Evolutionary conservation across 1,140 invertebrate species (phyloP).

Genomic region (Aphaenogaster floridana): DNA sequence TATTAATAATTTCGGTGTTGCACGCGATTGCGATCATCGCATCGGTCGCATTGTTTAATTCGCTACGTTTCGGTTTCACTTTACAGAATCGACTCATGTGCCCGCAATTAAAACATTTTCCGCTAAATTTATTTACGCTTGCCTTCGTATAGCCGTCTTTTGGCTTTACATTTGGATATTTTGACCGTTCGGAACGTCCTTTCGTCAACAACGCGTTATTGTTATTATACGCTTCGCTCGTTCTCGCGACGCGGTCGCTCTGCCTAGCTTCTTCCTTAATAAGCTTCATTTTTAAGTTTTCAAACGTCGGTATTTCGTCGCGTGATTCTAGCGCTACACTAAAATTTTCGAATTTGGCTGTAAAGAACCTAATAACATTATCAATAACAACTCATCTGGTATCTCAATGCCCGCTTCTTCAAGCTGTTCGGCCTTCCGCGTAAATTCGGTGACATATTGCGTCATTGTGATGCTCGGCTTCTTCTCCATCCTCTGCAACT

Average conservation of each 20-base stretch:
- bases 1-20: slow-evolving; percentile 44
- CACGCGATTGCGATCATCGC: slow-evolving; percentile 51
- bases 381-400: background rate
- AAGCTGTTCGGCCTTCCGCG: background rate
- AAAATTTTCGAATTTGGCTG: slow-evolving; percentile 12
- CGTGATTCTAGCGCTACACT: slow-evolving; percentile 31
- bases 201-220: background rate
- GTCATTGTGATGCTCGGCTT: background rate
- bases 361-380: slow-evolving; percentile 22
- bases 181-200: background rate
- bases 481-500: slow-evolving; percentile 7
- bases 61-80: background rate
- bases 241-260: background rate
- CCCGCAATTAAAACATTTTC: slow-evolving; percentile 43
- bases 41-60: background rate
- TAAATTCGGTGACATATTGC: background rate
- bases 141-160: background rate
- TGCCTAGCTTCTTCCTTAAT: slow-evolving; percentile 45
- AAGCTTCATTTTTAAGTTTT: background rate
- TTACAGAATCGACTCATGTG: slow-evolving; percentile 15
- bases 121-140: background rate
- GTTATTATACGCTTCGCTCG: background rate
- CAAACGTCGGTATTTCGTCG: slow-evolving; percentile 11
- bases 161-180: background rate
- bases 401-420: background rate